Evolutionary conservation across 2,888 invertebrate species (phyloP), one percentile per base, ranked within the genome.

Genomic region (Sminthurinus aureus): DNA sequence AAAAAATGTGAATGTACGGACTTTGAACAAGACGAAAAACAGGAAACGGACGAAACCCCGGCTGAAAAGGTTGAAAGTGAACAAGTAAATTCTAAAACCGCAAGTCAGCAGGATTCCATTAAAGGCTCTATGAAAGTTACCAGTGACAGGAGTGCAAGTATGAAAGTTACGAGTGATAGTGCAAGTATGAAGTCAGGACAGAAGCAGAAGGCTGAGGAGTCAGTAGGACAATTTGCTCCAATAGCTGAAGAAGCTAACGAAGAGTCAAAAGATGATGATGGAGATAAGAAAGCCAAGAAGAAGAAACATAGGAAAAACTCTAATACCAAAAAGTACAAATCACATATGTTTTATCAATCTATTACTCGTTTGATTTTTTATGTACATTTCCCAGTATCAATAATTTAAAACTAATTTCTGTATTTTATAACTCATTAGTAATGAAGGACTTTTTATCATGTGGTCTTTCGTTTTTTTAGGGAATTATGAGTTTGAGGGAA

Each of bases 321-420:
- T 15, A 58, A 58, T 58, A 18, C 18, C 58, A 58, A 58, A 58
- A 58, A 58, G 58, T 58, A 58, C 3, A 38, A 38, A 38, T n/a
- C n/a, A n/a, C n/a, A 38, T 1, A 38, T 38, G 38, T 38, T 38
- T 38, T 4, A 38, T 38, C 71, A 73, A 38, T 24, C n/a, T 67
- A 0, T 85, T 22, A 18, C 78, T 82, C 71, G 20, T 51, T 50
- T 64, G 15, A 75, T 85, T 66, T 75, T 11, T 79, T 79, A 1
- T 76, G 81, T 85, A 84, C 84, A 24, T 22, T 38, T 38, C n/a
- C n/a, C n/a, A 4, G 69, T 87, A 83, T 82, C 26, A 74, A 64
- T n/a, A n/a, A n/a, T n/a, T n/a, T n/a, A n/a, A n/a, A n/a, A n/a
- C n/a, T n/a, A n/a, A n/a, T n/a, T n/a, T n/a, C n/a, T n/a, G n/a